Conservation (phyloP, 2,797 vertebrate species). For the Manis pentadactyla region DNA sequence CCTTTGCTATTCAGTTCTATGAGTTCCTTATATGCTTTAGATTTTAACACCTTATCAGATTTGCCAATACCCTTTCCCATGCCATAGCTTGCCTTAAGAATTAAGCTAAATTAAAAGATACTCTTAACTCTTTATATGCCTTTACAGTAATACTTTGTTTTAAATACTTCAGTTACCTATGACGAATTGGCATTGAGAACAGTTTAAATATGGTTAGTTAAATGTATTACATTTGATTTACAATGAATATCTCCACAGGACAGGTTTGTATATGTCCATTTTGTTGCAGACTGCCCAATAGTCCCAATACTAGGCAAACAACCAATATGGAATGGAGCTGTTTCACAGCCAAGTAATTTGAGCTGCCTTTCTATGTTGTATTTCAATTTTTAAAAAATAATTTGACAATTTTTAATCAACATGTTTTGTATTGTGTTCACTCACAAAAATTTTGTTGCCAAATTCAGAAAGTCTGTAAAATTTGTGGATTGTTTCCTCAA, state of each 20-base stretch:
- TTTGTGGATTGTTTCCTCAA: not conserved
- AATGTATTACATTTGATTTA: not conserved
- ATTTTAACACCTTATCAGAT: not conserved
- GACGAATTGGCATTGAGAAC: not conserved
- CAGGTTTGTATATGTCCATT: not conserved
- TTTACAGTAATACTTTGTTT: not conserved
- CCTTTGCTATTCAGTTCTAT: not conserved
- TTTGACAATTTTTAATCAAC: not conserved
- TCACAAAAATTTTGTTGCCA: not conserved
- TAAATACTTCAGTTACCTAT: not conserved
- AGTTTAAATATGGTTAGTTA: not conserved
- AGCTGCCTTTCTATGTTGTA: not conserved
- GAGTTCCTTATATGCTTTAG: not conserved
- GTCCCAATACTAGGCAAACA: not conserved
- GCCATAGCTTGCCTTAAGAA: not conserved
- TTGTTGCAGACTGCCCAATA: not conserved
- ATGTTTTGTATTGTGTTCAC: not conserved
- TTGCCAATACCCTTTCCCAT: not conserved
- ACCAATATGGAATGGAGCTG: not conserved
- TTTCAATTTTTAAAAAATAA: not conserved
- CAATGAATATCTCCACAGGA: not conserved
- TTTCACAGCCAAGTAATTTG: not conserved
- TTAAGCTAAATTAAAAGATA: not conserved
- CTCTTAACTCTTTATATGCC: not conserved
- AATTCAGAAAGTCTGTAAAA: not conserved